A percentile compares a stretch with the other conserved stretches of the same genome.
These are phyloP conservation scores for Mallotus villosus DNA, from an alignment of 2,797 vertebrate genomes.

Conservation along the genomic window DNA sequence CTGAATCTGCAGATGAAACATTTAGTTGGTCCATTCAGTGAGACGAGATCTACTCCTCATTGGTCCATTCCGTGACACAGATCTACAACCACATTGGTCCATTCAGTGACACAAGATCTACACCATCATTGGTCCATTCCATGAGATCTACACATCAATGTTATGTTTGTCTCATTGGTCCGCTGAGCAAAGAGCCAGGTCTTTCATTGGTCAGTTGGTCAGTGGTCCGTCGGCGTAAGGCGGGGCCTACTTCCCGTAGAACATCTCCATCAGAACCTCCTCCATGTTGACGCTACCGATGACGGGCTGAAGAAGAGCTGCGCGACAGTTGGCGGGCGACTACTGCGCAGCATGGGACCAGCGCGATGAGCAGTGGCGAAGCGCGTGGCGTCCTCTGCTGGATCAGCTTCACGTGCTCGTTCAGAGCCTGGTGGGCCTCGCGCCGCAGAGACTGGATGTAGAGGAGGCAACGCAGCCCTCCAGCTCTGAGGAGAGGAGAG, in stretches of 20 bases:
- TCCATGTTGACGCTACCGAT: slow-evolving; percentile 94
- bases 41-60: too few species aligned
- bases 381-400: slow-evolving; percentile 84
- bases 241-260: slow-evolving; percentile 83
- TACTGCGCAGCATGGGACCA: slow-evolving; percentile 89
- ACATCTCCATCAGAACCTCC: slow-evolving; percentile 96
- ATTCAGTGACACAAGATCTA: too few species aligned
- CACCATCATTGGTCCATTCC: too few species aligned
- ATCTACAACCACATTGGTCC: too few species aligned
- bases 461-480: slow-evolving; percentile 88
- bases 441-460: slow-evolving; percentile 93
- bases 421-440: slow-evolving; percentile 92
- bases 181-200: neutral
- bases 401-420: slow-evolving; percentile 87
- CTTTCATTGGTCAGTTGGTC: slow-evolving; percentile 19
- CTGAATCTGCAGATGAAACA: neutral
- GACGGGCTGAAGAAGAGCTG: slow-evolving; percentile 94
- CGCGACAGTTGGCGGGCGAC: slow-evolving; percentile 85
- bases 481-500: slow-evolving; percentile 72
- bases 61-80: too few species aligned
- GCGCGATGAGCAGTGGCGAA: slow-evolving; percentile 87
- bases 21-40: neutral
- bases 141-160: too few species aligned
- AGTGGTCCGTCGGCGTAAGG: slow-evolving; percentile 7
- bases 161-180: neutral